Conservation (phyloP, 1,140 invertebrate genomes). For the Calosoma granatense region DNA sequence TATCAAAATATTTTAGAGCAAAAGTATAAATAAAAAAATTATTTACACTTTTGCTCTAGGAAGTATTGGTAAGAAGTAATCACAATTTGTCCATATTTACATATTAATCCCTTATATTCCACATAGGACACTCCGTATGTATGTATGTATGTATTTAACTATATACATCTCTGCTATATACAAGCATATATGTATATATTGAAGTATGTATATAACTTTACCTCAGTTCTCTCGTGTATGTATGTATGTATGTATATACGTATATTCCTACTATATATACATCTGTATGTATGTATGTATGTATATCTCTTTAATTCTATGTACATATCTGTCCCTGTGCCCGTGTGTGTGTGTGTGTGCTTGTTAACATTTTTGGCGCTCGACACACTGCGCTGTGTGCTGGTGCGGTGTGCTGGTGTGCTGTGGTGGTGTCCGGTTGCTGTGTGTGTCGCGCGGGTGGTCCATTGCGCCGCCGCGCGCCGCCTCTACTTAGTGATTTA, state of each 20-base stretch:
- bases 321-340: neutral
- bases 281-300: conserved; percentile 2
- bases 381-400: neutral
- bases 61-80: no score
- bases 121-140: neutral
- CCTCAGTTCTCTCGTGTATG: neutral
- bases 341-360: neutral
- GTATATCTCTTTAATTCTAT: neutral
- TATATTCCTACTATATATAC: no score
- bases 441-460: neutral
- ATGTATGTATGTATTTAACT: neutral
- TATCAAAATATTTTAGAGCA: no score
- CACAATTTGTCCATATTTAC: no score
- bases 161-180: no score
- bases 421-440: neutral
- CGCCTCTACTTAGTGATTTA: neutral
- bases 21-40: no score
- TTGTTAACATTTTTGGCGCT: neutral
- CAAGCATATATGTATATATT: neutral
- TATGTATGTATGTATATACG: neutral
- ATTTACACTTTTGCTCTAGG: no score
- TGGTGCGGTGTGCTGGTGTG: neutral
- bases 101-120: no score
- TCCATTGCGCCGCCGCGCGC: neutral
- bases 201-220: neutral